Conservation (phyloP, 2,888 invertebrate species). For the Conistra vaccinii region DNA sequence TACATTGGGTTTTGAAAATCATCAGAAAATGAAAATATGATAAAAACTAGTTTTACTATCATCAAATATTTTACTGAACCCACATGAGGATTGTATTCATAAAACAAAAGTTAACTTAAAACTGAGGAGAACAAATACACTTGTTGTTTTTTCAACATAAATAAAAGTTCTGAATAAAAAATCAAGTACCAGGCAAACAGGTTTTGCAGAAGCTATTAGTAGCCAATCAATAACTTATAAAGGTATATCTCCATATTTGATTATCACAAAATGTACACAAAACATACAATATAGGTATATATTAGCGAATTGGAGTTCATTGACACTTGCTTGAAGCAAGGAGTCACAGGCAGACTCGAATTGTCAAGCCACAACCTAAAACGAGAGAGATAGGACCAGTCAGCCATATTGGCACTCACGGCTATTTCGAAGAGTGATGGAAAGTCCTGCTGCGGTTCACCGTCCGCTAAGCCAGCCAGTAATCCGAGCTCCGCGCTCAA, state of each 20-base stretch:
- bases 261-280: slow-evolving; percentile 42
- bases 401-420: slow-evolving; percentile 85
- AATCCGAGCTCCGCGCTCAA: slow-evolving; percentile 86
- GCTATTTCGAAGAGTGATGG: slow-evolving; percentile 87
- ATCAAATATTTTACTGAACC: slow-evolving; percentile 5
- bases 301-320: slow-evolving; percentile 49
- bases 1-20: too few species aligned
- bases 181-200: slow-evolving; percentile 48
- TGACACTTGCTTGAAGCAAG: slow-evolving; percentile 41
- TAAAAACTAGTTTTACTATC: not conserved
- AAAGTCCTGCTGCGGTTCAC: slow-evolving; percentile 83
- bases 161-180: slow-evolving; percentile 30
- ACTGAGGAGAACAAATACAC: not conserved
- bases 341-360: slow-evolving; percentile 24
- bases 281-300: slow-evolving; percentile 20
- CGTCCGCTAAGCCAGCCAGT: slow-evolving; percentile 85
- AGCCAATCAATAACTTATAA: slow-evolving; percentile 50
- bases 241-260: slow-evolving; percentile 8
- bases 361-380: slow-evolving; percentile 36
- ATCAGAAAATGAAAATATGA: not conserved
- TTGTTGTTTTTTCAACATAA: not conserved
- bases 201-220: slow-evolving; percentile 41
- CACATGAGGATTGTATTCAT: slow-evolving; percentile 1
- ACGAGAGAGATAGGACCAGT: slow-evolving; percentile 29
- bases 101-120: slow-evolving; percentile 9